Percentiles rank a stretch among this genome's conserved stretches.
Conservation (phyloP, 1,140 invertebrate species). For the Stegodyphus mimosarum region DNA sequence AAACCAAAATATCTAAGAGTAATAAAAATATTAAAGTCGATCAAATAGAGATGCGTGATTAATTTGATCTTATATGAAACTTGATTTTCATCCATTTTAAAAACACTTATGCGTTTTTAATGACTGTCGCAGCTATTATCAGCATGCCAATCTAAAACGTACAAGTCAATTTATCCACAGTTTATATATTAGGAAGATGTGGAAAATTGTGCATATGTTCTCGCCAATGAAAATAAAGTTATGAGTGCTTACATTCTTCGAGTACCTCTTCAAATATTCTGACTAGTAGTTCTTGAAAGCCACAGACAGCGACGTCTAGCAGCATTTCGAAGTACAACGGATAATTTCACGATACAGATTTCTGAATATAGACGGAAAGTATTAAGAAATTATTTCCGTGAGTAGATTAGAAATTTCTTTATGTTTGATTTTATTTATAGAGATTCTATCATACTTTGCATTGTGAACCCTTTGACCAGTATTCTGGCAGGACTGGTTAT, state of each 20-base stretch:
- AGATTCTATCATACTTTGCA: constrained; percentile 71
- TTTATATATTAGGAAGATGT: too few species aligned
- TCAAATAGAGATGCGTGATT: too few species aligned
- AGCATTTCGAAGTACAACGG: not conserved
- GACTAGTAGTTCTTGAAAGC: not conserved
- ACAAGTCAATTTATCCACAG: too few species aligned
- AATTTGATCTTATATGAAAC: too few species aligned
- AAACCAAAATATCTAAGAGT: too few species aligned
- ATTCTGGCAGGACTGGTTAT: constrained; percentile 71
- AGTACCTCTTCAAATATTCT: not conserved
- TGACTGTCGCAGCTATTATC: too few species aligned
- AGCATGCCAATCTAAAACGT: too few species aligned
- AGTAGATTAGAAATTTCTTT: not conserved
- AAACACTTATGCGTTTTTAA: too few species aligned
- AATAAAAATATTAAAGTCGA: too few species aligned
- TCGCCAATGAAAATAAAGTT: not conserved
- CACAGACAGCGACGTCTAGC: not conserved
- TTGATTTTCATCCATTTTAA: too few species aligned
- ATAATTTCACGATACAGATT: not conserved
- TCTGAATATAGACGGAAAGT: not conserved
- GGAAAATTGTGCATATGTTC: not conserved
- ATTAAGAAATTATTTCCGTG: constrained; percentile 7
- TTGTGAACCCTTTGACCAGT: constrained; percentile 70
- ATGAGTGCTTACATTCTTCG: not conserved
- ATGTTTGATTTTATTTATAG: constrained; percentile 62